Percentiles rank a stretch among this genome's conserved stretches.
Conservation (phyloP, 2,113 vertebrate genomes). For the Apus apus region DNA sequence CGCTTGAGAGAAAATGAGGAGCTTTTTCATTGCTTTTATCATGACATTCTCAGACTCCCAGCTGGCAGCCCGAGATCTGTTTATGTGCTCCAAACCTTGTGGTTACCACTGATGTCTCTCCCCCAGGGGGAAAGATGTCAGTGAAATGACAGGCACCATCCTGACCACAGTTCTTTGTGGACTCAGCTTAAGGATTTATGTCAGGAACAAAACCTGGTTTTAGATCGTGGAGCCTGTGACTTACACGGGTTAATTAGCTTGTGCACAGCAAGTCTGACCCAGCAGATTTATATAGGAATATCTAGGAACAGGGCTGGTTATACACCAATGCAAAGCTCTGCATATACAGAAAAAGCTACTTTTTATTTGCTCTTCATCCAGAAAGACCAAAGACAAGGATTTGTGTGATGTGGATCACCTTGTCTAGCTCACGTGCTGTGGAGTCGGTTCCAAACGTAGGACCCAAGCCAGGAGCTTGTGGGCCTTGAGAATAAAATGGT, state of each 20-base stretch:
- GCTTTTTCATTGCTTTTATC: not conserved
- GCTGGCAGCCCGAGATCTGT: not conserved
- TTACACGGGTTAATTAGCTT: not conserved
- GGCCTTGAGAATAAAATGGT: not conserved
- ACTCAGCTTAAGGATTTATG: not conserved
- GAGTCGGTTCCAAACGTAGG: not conserved
- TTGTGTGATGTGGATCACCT: not conserved
- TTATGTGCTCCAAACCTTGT: not conserved
- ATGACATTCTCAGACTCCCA: not conserved
- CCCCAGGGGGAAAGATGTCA: rapidly evolving
- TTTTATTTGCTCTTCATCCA: not conserved
- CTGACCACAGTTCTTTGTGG: not conserved
- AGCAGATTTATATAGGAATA: not conserved
- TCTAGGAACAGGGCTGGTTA: not conserved
- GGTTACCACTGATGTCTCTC: too few relatives aligned
- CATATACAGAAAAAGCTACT: not conserved
- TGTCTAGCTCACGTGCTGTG: not conserved
- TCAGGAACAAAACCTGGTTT: not conserved
- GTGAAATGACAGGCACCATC: not conserved
- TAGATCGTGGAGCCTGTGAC: not conserved
- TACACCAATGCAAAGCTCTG: not conserved
- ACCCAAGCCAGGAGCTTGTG: not conserved
- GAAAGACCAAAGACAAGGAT: not conserved
- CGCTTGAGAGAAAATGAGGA: not conserved
- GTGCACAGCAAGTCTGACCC: not conserved